These are phyloP conservation scores for Leptinotarsa texana DNA, from an alignment of 1,140 invertebrate genomes.

Conservation along the genomic window DNA sequence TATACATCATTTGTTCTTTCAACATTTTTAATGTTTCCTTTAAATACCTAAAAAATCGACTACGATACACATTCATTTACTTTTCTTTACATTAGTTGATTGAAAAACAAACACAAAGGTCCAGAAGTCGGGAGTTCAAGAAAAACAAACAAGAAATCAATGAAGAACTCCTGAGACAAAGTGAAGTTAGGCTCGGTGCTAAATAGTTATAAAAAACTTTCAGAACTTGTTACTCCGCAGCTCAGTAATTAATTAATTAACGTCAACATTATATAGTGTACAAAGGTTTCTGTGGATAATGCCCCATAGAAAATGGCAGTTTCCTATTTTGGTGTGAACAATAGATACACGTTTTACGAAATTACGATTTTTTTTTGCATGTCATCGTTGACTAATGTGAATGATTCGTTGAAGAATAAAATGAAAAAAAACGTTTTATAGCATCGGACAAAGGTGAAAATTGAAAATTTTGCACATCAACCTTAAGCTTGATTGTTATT, in stretches of 20 bases:
- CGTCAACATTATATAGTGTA: slow-evolving; percentile 1
- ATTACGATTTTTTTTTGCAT: no score
- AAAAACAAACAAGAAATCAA: slow-evolving; percentile 8
- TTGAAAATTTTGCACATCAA: no score
- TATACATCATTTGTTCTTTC: no score
- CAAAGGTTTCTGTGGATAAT: slow-evolving; percentile 2
- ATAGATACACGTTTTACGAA: background rate
- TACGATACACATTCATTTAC: background rate
- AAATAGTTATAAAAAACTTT: slow-evolving; percentile 5
- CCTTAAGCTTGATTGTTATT: no score
- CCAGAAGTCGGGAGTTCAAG: background rate
- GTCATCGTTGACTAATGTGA: no score
- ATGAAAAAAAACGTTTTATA: no score
- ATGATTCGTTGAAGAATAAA: no score
- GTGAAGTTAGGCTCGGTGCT: background rate
- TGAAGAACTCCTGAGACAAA: slow-evolving; percentile 5
- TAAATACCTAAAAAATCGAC: no score
- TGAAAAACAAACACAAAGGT: slow-evolving; percentile 11
- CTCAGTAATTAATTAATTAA: slow-evolving; percentile 3
- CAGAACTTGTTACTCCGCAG: slow-evolving; percentile 1
- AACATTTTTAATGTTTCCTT: no score
- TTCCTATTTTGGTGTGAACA: background rate
- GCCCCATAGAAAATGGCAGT: background rate
- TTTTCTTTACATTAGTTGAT: background rate
- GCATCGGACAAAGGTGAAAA: no score